Conservation (phyloP, 1,140 invertebrate genomes). For the Aethina tumida region DNA sequence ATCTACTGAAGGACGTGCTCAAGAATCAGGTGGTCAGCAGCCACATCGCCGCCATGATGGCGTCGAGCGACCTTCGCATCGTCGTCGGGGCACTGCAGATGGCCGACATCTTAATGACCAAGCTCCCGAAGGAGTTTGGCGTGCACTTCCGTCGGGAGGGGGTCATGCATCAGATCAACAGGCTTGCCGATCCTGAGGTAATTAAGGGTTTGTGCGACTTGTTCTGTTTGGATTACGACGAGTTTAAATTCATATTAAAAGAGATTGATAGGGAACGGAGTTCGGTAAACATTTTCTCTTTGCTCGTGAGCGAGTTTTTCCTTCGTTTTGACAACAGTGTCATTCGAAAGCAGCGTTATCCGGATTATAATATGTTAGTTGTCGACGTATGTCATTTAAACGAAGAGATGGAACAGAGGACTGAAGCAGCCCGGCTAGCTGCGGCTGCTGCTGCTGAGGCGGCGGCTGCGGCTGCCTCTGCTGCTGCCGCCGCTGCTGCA, state of each 20-base stretch:
- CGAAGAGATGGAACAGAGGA: too few species aligned
- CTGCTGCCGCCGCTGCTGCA: too few species aligned
- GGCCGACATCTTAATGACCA: conserved; percentile 93
- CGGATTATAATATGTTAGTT: too few species aligned
- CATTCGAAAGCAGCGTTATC: too few species aligned
- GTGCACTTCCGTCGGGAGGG: conserved; percentile 93
- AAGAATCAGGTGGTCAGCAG: conserved; percentile 92
- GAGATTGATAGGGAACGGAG: too few species aligned
- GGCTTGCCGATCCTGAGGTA: conserved; percentile 59
- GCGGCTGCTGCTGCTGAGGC: too few species aligned
- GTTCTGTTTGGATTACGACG: conserved; percentile 1
- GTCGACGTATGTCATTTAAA: too few species aligned
- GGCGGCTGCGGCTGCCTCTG: too few species aligned
- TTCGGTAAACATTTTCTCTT: too few species aligned
- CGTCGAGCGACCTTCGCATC: conserved; percentile 88
- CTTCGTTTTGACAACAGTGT: too few species aligned
- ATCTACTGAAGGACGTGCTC: conserved; percentile 76
- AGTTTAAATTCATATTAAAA: neutral
- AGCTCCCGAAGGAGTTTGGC: conserved; percentile 87
- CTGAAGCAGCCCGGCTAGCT: too few species aligned
- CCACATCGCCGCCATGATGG: conserved; percentile 96
- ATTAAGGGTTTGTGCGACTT: conserved; percentile 4
- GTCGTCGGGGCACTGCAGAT: conserved; percentile 96
- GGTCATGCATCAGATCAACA: conserved; percentile 83
- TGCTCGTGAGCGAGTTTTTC: too few species aligned